Evolutionary conservation across 1,140 invertebrate genomes (phyloP), one percentile per base, ranked within the genome.

Genomic region (Tetramorium simillimum): DNA sequence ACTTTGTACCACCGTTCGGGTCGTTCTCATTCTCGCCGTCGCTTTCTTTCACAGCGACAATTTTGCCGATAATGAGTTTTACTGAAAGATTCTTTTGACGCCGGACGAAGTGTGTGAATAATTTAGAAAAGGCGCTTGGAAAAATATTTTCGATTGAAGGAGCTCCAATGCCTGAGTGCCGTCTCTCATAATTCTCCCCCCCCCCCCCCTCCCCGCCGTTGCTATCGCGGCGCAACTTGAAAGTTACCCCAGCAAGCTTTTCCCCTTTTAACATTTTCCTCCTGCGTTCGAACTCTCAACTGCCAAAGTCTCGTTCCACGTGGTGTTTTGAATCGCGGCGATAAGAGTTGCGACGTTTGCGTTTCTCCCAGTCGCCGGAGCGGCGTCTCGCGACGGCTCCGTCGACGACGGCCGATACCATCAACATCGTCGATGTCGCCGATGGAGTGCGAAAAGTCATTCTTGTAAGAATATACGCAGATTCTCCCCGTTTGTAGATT

Each of bases 11-110:
- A 4, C 72, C 33, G 16, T 46, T 63, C 51, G 43, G 80, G 49
- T 72, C 89, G 60, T 72, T 82, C 58, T 58, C 78, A 24, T 18
- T 43, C 49, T 18, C 33, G 33, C 14, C 40, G 18, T 16, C 40
- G 49, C 37, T 51, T 33, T 46, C 40, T 73, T 58, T 46, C 63
- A 28, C 18, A 40, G 67, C 58, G 72, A 77, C 67, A 90, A 91
- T 89, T 86, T 91, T 70, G 62, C 77, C 89, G 76, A 90, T 91
- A 92, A 92, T 91, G 90, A 92, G 91, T 92, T 87, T 85, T 89
- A 85, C 90, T 89, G 86, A 92, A 88, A 91, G 91, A 92, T 92
- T 91, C 92, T 89, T 91, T 93, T 88, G 86, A 75, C 86, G 70
- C 28, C 63, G 72, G 77, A 69, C 90, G 90, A 90, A 86, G 80